Evolutionary conservation across 2,113 vertebrate genomes (phyloP), one percentile per base, ranked within the genome.

Genomic region (Tautogolabrus adspersus): DNA sequence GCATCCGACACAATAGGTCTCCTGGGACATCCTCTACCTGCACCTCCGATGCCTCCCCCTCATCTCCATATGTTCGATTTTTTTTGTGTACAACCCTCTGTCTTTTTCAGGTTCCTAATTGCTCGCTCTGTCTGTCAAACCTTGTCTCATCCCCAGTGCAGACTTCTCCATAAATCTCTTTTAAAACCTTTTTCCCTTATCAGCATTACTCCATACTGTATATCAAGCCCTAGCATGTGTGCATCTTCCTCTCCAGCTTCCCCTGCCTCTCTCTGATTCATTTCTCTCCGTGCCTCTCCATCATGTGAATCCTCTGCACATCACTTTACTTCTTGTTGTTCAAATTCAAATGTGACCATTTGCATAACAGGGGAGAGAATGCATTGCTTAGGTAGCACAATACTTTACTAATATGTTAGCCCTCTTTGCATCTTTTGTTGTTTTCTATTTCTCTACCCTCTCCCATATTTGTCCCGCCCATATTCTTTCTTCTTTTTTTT

Each of bases 1-100:
- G 74, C 61, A 72, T 70, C 38, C 59, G 75, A 84, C 76, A 85
- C 72, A 82, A 91, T 81, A 62, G 84, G 62, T 81, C 88, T 81
- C 85, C 60, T 46, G 79, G 78, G 91, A 88, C 60, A 15, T 67
- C 54, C 21, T 67, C 23, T 75, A 58, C 62, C 69, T 65, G 66
- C 49, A 16, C 19, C 75, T 64, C 38, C 51, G 21, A 62, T 55
- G 59, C 66, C 54, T 76, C 63, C 46, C 10, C 16, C 69, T 81
- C 60, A 38, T 75, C 44, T 76, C 67, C 72, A 78, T 55, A 38
- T 73, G 75, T 72, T 74, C 2, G 10, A 49, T 59, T 60, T 67
- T 66, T 81, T 23, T 21, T 11, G 1, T 65, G n/a, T 71, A 62
- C 40, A 68, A 12, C 59, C 52, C 65, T 5, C 3, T 61, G n/a